These are phyloP conservation scores for Norana najaformis DNA, from an alignment of 2,888 invertebrate genomes.

Conservation along the genomic window DNA sequence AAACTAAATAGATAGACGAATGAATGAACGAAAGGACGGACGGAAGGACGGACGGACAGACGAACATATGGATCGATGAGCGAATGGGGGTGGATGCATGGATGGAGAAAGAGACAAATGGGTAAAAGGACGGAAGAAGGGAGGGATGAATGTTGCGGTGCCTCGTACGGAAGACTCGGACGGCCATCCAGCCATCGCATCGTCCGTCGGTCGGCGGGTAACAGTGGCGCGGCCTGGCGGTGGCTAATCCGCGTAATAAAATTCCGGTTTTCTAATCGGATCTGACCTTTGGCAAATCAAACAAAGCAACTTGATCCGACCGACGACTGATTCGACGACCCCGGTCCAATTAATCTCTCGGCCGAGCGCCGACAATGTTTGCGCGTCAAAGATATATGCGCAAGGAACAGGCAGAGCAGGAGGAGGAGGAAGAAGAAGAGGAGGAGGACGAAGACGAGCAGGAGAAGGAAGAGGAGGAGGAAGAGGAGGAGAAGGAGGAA, in stretches of 20 bases:
- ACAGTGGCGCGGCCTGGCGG: background rate
- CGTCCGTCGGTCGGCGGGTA: background rate
- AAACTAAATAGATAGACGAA: background rate
- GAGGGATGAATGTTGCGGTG: background rate
- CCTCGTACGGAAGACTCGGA: background rate
- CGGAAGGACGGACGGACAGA: no score
- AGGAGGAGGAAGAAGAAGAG: background rate
- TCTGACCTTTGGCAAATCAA: slow-evolving; percentile 13
- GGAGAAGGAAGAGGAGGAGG: background rate
- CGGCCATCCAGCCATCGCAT: background rate
- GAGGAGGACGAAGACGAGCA: background rate
- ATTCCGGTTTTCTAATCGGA: slow-evolving; percentile 7
- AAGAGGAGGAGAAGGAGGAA: background rate
- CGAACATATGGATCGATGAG: no score
- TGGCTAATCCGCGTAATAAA: slow-evolving; percentile 7
- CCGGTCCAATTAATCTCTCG: background rate
- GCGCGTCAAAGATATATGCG: slow-evolving; percentile 7
- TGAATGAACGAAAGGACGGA: background rate
- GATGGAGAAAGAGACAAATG: no score
- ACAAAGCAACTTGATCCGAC: slow-evolving; percentile 13
- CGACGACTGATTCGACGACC: background rate
- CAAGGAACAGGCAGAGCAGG: background rate
- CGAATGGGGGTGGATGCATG: background rate
- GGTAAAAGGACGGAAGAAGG: background rate
- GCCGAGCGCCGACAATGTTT: background rate